Evolutionary conservation across 2,888 invertebrate genomes (phyloP), one percentile per base, ranked within the genome.

Genomic region (Thalpophila matura): DNA sequence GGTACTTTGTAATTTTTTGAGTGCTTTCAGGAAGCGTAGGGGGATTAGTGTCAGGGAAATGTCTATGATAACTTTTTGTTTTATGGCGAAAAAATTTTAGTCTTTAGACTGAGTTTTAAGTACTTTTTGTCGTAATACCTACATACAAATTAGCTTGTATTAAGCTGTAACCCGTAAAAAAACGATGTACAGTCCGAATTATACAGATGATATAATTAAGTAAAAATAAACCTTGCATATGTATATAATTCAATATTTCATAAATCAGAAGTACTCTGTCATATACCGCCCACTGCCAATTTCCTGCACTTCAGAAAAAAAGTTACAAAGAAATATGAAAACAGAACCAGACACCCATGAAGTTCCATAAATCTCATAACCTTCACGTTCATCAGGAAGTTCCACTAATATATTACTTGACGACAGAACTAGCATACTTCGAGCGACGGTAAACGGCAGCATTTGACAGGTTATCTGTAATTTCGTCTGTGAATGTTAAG

Each of bases 341-440:
- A 38, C 18, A 29, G 14, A 12, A 12, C 12, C 3, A 22, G 24
- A 53, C 45, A 14, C 2, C 47, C 42, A 57, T 61, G 60, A 29
- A 47, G 5, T 42, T 20, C 20, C 6, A 63, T 70, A 69, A 61
- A 74, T 74, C 56, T 51, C 1, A 18, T 45, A 55, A 60, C 74
- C 70, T 74, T 74, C 58, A 42, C 10, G 38, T 38, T 33, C 27
- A 43, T 37, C 49, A 70, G 62, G 63, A 70, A 74, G 57, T 53
- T 38, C 12, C 10, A 27, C 9, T 27, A 49, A 58, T 62, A 64
- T 61, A 55, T 49, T 38, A 57, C 38, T 59, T 60, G 53, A 47
- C 62, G 57, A n/a, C 10, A 57, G 51, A 31, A 26, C 14, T 16
- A 27, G 38, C n/a, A 4, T 31, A 29, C 56, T 35, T 57, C 16